Base-by-base conservation (phyloP, 2,888 invertebrate genomes). In the Xanthostigma xanthostigma region DNA sequence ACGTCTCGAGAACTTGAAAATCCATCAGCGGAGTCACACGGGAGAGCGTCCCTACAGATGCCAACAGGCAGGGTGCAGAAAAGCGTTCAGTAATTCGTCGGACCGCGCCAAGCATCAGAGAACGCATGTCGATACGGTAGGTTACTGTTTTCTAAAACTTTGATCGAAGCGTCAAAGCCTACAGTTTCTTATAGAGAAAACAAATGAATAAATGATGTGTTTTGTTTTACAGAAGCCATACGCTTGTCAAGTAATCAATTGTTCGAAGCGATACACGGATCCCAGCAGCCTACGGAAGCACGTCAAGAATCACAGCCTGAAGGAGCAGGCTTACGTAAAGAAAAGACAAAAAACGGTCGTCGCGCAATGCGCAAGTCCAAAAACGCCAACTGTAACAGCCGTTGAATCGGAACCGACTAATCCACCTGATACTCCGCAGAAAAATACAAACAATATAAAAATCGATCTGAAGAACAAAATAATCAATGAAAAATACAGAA, bases 41-140 rank as follows among this genome's bases (percentile, higher is more conserved):
- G 97, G 97, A 0, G 97, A 97, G 66, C 76, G 95, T 41, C 97
- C 97, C 0, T 97, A 97, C 62, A 78, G 87, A 50, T 98, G 97
- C 61, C 93, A 94, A 56, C 91, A 90, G 56, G 79, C 84, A 1
- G 87, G 88, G 47, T 98, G 97, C 66, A 72, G 82, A 43, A 97
- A 98, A 67, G 93, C 96, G 2, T 98, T 98, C 71, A 95, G 94
- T 61, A 98, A 98, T 68, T 96, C 96, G 53, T 96, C 95, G 1
- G 98, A 98, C 65, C 73, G 97, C 46, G 97, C 97, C 8, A 98
- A 98, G 68, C 98, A 98, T 70, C 96, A 97, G 71, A 73, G 97
- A 58, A 98, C 97, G 1, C 98, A 98, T 69, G 93, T 94, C 57
- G 95, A 96, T 68, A 92, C 94, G 64, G 96, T 97, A 74, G 79